phyloP scores from a whole-genome alignment of 2,797 vertebrate genomes.

The Enteromius mattozi region DNA sequence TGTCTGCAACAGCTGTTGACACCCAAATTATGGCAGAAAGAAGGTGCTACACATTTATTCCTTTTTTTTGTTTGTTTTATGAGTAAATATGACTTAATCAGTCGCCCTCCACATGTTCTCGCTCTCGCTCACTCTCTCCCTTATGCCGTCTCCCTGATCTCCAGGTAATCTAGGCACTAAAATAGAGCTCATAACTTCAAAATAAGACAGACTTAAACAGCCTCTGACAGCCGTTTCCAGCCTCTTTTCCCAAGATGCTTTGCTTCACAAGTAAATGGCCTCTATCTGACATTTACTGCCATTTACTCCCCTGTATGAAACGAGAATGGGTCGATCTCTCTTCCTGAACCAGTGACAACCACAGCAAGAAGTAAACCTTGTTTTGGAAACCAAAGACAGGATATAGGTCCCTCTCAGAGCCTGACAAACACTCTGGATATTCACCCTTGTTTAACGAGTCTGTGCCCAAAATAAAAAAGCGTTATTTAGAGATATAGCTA shows the following conservation, averaged over 20 bases:
- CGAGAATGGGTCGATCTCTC: constrained; percentile 9
- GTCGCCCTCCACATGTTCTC: not conserved
- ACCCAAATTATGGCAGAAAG: constrained; percentile 8
- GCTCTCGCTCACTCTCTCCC: not conserved
- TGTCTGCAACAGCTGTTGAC: constrained; percentile 25
- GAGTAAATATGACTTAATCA: constrained; percentile 26
- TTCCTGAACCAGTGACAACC: constrained; percentile 27
- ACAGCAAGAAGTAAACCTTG: constrained; percentile 16
- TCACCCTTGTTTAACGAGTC: constrained; percentile 2
- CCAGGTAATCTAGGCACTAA: constrained; percentile 35
- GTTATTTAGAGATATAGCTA: not conserved
- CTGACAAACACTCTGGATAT: not conserved
- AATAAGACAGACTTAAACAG: constrained; percentile 33
- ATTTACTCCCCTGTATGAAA: constrained; percentile 32
- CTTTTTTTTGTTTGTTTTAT: not conserved
- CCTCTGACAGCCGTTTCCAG: constrained; percentile 35
- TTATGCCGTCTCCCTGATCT: constrained; percentile 23
- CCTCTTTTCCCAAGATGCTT: constrained; percentile 39
- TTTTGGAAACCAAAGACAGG: constrained; percentile 29
- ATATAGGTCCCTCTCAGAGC: not conserved
- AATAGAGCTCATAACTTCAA: constrained; percentile 40
- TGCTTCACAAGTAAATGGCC: constrained; percentile 30
- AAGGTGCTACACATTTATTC: constrained; percentile 10
- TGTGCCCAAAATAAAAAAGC: not conserved
- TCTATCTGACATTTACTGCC: constrained; percentile 41